Evolutionary conservation across 2,888 invertebrate species (phyloP).

Genomic region (Villa cingulata): DNA sequence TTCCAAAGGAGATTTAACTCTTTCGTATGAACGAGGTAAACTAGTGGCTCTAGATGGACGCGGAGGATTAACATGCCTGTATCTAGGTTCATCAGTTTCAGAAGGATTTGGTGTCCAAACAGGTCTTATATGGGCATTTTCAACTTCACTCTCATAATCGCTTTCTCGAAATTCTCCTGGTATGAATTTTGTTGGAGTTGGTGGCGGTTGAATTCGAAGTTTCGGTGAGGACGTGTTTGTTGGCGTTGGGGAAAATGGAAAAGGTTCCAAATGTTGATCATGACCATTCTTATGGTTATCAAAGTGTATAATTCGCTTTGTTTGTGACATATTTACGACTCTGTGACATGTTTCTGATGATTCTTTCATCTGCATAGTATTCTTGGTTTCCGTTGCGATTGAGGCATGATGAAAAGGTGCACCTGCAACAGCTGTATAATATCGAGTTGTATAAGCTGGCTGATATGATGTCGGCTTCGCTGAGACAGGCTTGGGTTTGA

Average conservation of each 20-base stretch:
- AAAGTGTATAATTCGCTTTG: slow-evolving; percentile 52
- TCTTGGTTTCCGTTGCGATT: slow-evolving; percentile 52
- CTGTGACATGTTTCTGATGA: slow-evolving; percentile 50
- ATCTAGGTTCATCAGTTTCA: slow-evolving; percentile 44
- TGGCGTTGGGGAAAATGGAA: slow-evolving; percentile 37
- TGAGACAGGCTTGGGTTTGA: slow-evolving; percentile 41
- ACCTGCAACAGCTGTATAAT: slow-evolving; percentile 43
- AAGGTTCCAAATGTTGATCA: slow-evolving; percentile 30
- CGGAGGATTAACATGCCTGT: slow-evolving; percentile 48
- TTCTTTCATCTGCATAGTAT: slow-evolving; percentile 56
- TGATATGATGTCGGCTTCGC: slow-evolving; percentile 44
- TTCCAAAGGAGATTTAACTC: slow-evolving; percentile 47
- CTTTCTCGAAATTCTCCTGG: slow-evolving; percentile 52
- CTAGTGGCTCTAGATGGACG: slow-evolving; percentile 38
- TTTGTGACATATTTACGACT: slow-evolving; percentile 54
- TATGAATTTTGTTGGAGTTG: slow-evolving; percentile 50
- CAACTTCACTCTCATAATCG: slow-evolving; percentile 57
- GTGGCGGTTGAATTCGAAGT: slow-evolving; percentile 37
- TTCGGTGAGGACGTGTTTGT: slow-evolving; percentile 28
- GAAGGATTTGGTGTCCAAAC: slow-evolving; percentile 50
- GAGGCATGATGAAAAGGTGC: slow-evolving; percentile 44
- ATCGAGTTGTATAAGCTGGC: slow-evolving; percentile 39
- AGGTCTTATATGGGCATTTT: slow-evolving; percentile 44
- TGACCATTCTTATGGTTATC: slow-evolving; percentile 37
- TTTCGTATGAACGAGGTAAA: slow-evolving; percentile 38